Evolutionary conservation across 92 coral and sea anemone species (phyloP), one percentile per base, ranked within the genome.

Genomic region (Zoanthus sociatus): DNA sequence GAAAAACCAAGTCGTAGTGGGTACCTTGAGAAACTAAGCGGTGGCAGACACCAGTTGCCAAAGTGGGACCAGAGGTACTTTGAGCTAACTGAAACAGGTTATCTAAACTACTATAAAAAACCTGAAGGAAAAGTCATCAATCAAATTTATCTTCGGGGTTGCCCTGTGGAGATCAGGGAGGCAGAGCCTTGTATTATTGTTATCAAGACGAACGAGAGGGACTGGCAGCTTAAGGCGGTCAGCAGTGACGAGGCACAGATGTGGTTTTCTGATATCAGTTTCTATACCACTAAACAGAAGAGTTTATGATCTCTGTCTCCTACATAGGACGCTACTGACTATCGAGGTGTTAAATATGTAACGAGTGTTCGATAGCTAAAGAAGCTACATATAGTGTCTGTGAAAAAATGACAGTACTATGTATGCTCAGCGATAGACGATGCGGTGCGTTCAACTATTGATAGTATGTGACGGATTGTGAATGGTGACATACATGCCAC

Each of bases 41-140:
- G 99, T 2, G 99, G 99, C 7, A 97, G 92, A 84, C 99, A 97
- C 89, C 91, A 92, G 70, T 73, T 94, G 4, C 94, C 92, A 31
- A 97, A 97, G 55, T 97, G 99, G 99, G 99, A 97, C 92, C 78
- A 87, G 83, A 91, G 99, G 83, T 93, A 95, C 87, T 97, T 97
- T 84, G 99, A 97, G 74, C 94, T 97, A 33, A 87, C 95, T 11
- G 94, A 93, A 17, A 83, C 95, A 5, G 99, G 99, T 0, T 94
- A 97, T 66, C 90, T 97, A 16, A 88, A 95, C 83, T 95, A 90
- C 88, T 95, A 93, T 79, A 97, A 92, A 92, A 88, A 96, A 7
- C 98, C 96, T 2, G 97, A 95, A 20, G 94, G 92, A 0, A 97
- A 97, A 88, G 92, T 96, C 7, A 86, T 97, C 78, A 93, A 95